A percentile compares a stretch with the other conserved stretches of the same genome.
phyloP scores from a whole-genome alignment of 2,113 vertebrate genomes.

The Esox niger region DNA sequence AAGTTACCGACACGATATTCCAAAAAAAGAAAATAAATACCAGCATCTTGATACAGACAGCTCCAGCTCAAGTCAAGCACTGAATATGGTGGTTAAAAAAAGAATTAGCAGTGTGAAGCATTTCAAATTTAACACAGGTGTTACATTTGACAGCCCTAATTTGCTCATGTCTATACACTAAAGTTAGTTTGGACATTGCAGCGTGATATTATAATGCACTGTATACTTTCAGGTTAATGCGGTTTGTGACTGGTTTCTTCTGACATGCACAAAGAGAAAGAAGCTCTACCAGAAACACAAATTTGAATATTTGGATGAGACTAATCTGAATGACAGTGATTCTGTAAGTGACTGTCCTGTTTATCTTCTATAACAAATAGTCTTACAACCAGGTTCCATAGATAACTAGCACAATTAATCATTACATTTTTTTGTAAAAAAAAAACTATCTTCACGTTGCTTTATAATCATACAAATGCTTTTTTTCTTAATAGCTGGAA shows the following conservation, averaged over 20 bases:
- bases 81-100: too few species aligned
- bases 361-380: not conserved
- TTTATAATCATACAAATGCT: not conserved
- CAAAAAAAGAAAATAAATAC: too few species aligned
- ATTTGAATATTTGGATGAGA: constrained; percentile 75
- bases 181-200: too few species aligned
- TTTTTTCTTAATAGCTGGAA: constrained; percentile 33
- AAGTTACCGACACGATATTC: too few species aligned
- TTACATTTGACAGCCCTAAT: too few species aligned
- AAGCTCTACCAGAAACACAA: constrained; percentile 80
- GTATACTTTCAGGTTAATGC: constrained; percentile 71
- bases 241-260: constrained; percentile 79
- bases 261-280: constrained; percentile 78
- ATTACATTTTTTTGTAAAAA: not conserved
- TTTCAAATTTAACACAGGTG: too few species aligned
- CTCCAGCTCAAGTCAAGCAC: too few species aligned
- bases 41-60: too few species aligned
- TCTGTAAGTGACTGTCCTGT: constrained; percentile 60
- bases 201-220: not conserved
- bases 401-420: not conserved
- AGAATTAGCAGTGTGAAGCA: too few species aligned
- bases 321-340: constrained; percentile 49
- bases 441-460: not conserved
- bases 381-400: not conserved
- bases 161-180: too few species aligned